Percentiles rank a stretch among this genome's conserved stretches.
Conservation (phyloP, 1,140 invertebrate genomes). For the Trigoniulus corallinus region DNA sequence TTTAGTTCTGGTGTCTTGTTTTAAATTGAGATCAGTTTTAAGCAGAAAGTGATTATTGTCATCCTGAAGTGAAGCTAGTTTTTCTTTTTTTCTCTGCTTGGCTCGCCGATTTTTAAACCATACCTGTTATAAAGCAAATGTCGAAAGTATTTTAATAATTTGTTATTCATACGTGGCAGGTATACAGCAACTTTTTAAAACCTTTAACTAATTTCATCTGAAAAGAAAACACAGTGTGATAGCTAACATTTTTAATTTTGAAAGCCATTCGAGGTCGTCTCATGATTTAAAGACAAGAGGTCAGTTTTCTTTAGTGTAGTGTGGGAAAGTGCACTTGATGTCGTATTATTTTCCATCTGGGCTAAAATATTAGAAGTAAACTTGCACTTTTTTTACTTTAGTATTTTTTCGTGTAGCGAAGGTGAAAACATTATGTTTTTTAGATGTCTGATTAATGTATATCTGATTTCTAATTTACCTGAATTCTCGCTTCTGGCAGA, state of each 20-base stretch:
- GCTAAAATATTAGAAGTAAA: background rate
- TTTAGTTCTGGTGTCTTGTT: too few species aligned
- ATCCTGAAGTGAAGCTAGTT: background rate
- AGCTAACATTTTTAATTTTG: background rate
- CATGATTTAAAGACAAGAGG: background rate
- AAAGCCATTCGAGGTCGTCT: background rate
- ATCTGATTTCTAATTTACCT: conserved; percentile 10
- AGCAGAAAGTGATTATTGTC: too few species aligned
- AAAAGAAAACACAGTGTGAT: background rate
- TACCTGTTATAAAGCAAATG: background rate
- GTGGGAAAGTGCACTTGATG: background rate
- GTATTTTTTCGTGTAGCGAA: background rate
- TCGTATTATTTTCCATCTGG: background rate
- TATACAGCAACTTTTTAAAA: too few species aligned
- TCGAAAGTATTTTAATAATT: background rate
- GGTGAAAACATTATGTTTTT: background rate
- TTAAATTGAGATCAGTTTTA: too few species aligned
- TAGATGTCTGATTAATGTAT: background rate
- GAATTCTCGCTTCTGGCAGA: conserved; percentile 20
- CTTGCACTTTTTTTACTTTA: background rate
- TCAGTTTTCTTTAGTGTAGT: background rate
- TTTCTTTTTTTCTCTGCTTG: conserved; percentile 11
- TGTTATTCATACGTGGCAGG: too few species aligned
- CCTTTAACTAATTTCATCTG: background rate
- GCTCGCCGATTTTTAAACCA: conserved; percentile 15